Percentiles rank a stretch among this genome's conserved stretches.
Conservation (phyloP, 23 tunicate genomes). For the Styela plicata region DNA sequence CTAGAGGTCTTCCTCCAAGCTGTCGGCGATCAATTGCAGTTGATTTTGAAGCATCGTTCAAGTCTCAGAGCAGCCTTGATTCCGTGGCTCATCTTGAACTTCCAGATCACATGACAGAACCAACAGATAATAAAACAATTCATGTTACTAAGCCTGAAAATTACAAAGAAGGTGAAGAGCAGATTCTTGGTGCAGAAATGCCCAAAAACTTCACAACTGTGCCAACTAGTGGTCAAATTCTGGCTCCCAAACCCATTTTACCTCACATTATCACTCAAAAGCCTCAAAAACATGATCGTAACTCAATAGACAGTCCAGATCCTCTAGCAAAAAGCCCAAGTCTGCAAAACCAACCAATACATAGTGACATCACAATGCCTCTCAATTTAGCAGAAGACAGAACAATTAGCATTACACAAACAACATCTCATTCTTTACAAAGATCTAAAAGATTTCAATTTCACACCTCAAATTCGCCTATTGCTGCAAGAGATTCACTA, state of each 20-base stretch:
- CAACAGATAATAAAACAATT: neutral
- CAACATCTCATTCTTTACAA: neutral
- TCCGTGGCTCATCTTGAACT: conserved; percentile 5
- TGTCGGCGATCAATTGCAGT: conserved; percentile 25
- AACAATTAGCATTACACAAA: neutral
- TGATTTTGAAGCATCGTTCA: conserved; percentile 9
- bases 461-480: neutral
- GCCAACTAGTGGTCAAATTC: neutral
- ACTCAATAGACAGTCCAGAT: neutral
- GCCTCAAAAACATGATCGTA: neutral
- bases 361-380: neutral
- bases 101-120: conserved; percentile 25
- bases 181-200: neutral
- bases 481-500: neutral
- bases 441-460: neutral
- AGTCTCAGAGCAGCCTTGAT: conserved; percentile 22
- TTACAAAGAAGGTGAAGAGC: neutral
- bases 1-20: conserved; percentile 18
- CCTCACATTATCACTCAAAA: neutral
- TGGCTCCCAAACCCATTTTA: conserved; percentile 1
- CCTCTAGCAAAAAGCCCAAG: neutral
- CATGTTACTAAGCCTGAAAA: neutral
- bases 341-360: neutral
- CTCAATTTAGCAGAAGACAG: neutral
- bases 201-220: neutral